phyloP scores from a whole-genome alignment of 2,113 vertebrate species.

The Vulpes ferrilata region DNA sequence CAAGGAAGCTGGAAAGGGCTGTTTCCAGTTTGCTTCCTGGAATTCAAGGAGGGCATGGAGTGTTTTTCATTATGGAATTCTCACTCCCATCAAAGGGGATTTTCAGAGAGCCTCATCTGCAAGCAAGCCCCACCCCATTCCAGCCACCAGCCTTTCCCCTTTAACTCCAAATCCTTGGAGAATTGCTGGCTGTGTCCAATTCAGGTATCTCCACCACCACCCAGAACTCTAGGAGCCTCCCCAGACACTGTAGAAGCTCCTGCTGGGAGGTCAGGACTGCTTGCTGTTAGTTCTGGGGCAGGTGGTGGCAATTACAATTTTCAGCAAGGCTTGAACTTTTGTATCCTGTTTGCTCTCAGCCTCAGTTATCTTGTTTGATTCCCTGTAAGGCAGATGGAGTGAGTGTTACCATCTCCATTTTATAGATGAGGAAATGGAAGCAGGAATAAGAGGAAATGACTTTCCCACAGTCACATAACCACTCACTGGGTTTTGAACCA shows the following conservation, averaged over 20 bases:
- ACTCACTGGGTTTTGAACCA: no score
- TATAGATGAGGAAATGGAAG: background rate
- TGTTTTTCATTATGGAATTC: slow-evolving; percentile 67
- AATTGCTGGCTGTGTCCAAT: background rate
- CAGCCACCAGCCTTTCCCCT: background rate
- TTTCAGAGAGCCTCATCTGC: slow-evolving; percentile 3
- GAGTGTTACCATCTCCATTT: background rate
- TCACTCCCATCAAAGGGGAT: slow-evolving; percentile 47
- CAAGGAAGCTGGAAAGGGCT: slow-evolving; percentile 60
- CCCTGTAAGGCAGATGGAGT: background rate
- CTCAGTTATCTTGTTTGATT: background rate
- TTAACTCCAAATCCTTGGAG: background rate
- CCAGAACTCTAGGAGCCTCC: background rate
- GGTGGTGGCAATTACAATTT: background rate
- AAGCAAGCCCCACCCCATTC: background rate
- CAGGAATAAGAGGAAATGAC: background rate
- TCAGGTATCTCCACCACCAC: background rate
- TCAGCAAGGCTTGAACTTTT: background rate
- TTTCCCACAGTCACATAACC: background rate
- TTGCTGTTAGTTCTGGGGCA: background rate
- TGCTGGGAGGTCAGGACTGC: background rate
- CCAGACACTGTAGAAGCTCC: background rate
- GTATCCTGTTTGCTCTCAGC: background rate
- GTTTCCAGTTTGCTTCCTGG: slow-evolving; percentile 86
- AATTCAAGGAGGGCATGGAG: slow-evolving; percentile 54